Evolutionary conservation across 2,113 vertebrate genomes (phyloP), one percentile per base, ranked within the genome.

Genomic region (Nycticryphes semicollaris): DNA sequence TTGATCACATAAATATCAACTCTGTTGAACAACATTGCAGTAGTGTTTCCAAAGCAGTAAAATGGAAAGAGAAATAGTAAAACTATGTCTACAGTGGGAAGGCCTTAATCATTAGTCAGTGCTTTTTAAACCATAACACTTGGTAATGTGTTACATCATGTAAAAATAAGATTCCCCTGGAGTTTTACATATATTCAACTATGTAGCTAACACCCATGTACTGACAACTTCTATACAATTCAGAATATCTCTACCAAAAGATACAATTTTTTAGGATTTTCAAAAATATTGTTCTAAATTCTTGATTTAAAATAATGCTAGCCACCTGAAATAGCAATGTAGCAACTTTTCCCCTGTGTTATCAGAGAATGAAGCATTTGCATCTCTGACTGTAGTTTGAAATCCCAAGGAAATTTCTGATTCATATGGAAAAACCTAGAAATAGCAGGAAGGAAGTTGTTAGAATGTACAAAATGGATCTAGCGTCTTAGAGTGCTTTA

Each of bases 381-480:
- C 64, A 62, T 74, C 64, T 62, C 48, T 78, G 51, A 14, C 51
- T 48, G 33, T 73, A 53, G 28, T 85, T 56, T 50, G 76, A 93
- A 73, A 73, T 69, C 20, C 64, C 75, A 31, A 11, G 70, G 70
- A 27, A 48, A 63, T 79, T 88, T 94, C 45, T 64, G 45, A 77
- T 75, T 78, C 9, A 1, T 53, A 70, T 47, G 18, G 41, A 89
- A 83, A 90, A 78, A 1, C 11, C 33, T 24, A 88, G 66, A 62
- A 84, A 84, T 14, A 78, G 28, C 25, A 87, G 60, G 66, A 89
- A 89, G 68, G 45, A 91, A 91, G 56, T 60, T 84, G 22, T 85
- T 91, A 92, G 79, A 93, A 81, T 88, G 92, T 93, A 66, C 66
- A 84, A 60, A 93, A 60, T 28, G n/a, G 50, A 80, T 84, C 73